These are phyloP conservation scores for Pteruthius melanotis DNA, from an alignment of 2,113 vertebrate genomes.

Conservation along the genomic window DNA sequence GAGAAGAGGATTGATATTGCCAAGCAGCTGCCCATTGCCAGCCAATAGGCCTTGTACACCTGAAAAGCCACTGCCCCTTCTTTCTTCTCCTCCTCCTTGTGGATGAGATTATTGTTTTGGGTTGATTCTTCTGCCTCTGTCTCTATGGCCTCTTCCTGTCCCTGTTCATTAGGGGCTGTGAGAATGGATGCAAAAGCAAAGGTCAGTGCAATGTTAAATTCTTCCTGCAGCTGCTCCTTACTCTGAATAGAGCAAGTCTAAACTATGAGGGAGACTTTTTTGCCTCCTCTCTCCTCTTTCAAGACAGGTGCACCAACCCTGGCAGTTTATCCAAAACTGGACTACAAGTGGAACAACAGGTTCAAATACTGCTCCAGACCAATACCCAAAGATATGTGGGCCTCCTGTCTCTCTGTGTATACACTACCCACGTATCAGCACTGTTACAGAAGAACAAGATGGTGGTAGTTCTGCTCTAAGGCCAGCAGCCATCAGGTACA, in stretches of 20 bases:
- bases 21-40: constrained; percentile 78
- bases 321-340: not conserved
- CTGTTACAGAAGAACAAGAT: not conserved
- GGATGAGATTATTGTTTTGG: not conserved
- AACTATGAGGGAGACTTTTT: not conserved
- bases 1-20: constrained; percentile 79
- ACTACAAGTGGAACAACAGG: not conserved
- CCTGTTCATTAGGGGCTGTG: constrained; percentile 26
- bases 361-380: not conserved
- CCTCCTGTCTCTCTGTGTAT: not conserved
- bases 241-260: not conserved
- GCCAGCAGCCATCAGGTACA: not conserved
- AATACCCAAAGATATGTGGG: not conserved
- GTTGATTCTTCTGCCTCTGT: constrained; percentile 18
- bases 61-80: constrained; percentile 84
- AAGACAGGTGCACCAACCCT: not conserved
- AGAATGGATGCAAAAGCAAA: not conserved
- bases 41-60: constrained; percentile 90
- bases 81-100: constrained; percentile 85
- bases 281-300: not conserved
- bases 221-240: not conserved
- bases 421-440: not conserved
- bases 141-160: constrained; percentile 39
- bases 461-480: not conserved
- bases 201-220: rapidly evolving